Percentiles rank a stretch among this genome's conserved stretches.
These are phyloP conservation scores for Crocodylus rhombifer DNA, from an alignment of 2,797 vertebrate species.

Conservation along the genomic window DNA sequence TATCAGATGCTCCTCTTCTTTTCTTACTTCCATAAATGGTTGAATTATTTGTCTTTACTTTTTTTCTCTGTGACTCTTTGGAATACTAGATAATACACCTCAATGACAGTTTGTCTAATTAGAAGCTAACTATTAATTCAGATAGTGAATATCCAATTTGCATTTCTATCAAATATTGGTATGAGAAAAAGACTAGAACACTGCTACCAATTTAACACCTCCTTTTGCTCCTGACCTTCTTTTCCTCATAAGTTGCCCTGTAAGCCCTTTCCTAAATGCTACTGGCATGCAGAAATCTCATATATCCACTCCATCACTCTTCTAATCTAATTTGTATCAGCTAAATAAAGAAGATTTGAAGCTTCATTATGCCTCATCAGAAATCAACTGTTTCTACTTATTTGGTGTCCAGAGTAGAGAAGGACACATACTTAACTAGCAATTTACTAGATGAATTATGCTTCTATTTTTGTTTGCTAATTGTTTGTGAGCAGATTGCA, in stretches of 20 bases:
- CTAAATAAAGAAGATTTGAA: conserved; percentile 34
- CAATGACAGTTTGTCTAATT: conserved; percentile 5
- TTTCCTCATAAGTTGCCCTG: neutral
- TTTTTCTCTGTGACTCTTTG: neutral
- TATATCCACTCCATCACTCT: neutral
- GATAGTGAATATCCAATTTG: conserved; percentile 36
- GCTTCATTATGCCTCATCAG: conserved; percentile 25
- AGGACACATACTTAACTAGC: conserved; percentile 43
- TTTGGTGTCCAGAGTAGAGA: conserved; percentile 31
- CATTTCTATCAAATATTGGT: conserved; percentile 55
- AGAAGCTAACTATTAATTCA: conserved; percentile 47
- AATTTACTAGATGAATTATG: conserved; percentile 23
- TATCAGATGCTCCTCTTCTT: neutral
- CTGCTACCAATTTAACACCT: neutral
- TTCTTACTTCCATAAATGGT: neutral
- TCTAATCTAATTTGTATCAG: conserved; percentile 29
- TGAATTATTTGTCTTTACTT: conserved; percentile 1
- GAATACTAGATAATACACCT: neutral
- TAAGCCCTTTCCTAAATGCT: neutral
- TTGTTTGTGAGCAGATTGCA: neutral
- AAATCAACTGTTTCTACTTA: conserved; percentile 36
- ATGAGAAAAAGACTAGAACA: conserved; percentile 26
- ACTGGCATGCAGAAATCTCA: neutral
- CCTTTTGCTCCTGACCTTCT: conserved; percentile 13
- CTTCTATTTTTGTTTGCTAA: neutral